Evolutionary conservation across 1,140 invertebrate species (phyloP), one percentile per base, ranked within the genome.

Genomic region (Caerostris extrusa): DNA sequence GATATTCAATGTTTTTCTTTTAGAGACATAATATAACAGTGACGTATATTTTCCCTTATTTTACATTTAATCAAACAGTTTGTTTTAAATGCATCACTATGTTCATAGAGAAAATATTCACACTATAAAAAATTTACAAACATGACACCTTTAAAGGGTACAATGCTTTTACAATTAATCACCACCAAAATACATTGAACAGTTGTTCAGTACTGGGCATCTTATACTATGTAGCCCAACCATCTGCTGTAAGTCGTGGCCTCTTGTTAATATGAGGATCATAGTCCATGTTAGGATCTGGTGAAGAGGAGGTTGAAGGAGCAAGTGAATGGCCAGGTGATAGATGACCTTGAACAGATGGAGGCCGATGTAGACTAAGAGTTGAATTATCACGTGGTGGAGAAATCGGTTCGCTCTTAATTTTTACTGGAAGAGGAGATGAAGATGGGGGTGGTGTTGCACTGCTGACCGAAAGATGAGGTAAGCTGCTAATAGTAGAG

Each of bases 351-450:
- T 92, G 91, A 55, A 93, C 94, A 56, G 95, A 95, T 50, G 95
- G 89, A 60, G 95, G 95, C 7, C 95, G 94, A 83, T 94, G 94
- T 61, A 95, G 85, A 93, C 88, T 90, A 60, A 97, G 95, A 96
- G 96, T 67, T 87, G 94, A 94, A 95, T 97, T 97, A 95, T 97
- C 97, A 91, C 97, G 96, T 5, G 98, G 98, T 92, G 98, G 98
- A 95, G 98, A 98, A 95, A 99, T 98, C 17, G 98, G 98, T 96
- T 99, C 98, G 95, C 98, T 98, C 96, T 99, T 99, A 95, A 99
- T 98, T 96, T 98, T 98, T 89, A 99, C 97, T 94, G 98, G 97
- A 95, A 98, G 96, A 8, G 98, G 98, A 94, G 97, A 97, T 69
- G 98, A 97, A 64, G 97, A 96, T 34, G 95, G 95, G 97, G 97